Evolutionary conservation across 2,113 vertebrate species (phyloP), one percentile per base, ranked within the genome.

Genomic region (Nicator chloris): DNA sequence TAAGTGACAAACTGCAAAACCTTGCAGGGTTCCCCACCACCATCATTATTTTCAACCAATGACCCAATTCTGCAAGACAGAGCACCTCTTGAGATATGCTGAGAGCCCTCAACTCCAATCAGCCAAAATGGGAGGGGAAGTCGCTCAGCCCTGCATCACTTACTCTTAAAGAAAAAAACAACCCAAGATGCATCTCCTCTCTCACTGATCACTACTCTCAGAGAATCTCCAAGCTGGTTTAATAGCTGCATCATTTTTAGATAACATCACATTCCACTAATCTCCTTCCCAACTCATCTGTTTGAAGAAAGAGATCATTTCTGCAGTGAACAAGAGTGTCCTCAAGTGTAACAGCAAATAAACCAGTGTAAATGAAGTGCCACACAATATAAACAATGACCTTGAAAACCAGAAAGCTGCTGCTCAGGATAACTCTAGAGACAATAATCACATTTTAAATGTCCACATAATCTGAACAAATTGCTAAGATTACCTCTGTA

Each of bases 331-430:
- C 81, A 76, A 61, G 76, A 84, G 70, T 27, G 77, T 93, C 85
- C 73, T 94, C 79, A 80, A 96, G 88, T 95, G 65, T 69, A 96
- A 87, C 73, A 77, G 77, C 89, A 93, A 97, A 95, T 92, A 96
- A 97, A 93, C 83, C 77, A 54, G 68, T 79, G 81, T 71, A 96
- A 92, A 85, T 91, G 63, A 95, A 93, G 78, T 85, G 61, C 86
- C 66, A 87, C 18, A 42, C 84, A 92, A 61, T 27, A 90, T 49
- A 94, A 95, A 88, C 66, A 93, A 71, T 15, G 33, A 88, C 94
- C 92, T 84, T 96, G 83, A 88, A 91, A 82, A 88, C 27, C 82
- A 88, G 87, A 47, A 64, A 77, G 59, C 47, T 61, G 42, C 86
- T 91, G 45, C 66, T 93, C 50, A 73, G 59, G 63, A 50, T 82